Percentiles rank a stretch among this genome's conserved stretches.
phyloP scores from a whole-genome alignment of 1,140 invertebrate genomes.

The Platorchestia sp. region DNA sequence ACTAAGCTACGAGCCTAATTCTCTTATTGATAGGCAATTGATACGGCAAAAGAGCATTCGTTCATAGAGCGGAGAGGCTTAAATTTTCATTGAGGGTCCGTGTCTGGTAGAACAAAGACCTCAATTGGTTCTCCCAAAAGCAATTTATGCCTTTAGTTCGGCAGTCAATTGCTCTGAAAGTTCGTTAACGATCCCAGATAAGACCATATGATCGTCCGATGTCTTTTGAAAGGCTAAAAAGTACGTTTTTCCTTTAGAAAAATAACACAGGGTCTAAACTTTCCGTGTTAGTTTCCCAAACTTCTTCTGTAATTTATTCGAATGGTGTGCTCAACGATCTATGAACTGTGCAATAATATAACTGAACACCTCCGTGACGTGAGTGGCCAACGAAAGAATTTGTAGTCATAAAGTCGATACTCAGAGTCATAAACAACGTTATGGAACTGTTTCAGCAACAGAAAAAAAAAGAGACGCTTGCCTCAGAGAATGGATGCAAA shows the following conservation, averaged over 20 bases:
- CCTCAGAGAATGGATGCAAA: background rate
- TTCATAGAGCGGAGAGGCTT: background rate
- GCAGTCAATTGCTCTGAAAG: background rate
- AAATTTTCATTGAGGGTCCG: background rate
- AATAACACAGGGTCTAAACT: background rate
- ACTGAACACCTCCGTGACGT: background rate
- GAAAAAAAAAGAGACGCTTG: background rate
- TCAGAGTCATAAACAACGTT: background rate
- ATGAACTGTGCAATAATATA: background rate
- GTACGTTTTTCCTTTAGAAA: background rate
- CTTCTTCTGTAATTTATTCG: background rate
- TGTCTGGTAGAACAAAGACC: conserved; percentile 2
- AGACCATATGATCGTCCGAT: background rate
- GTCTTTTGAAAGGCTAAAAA: background rate
- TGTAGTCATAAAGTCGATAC: background rate
- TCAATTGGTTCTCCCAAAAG: conserved; percentile 11
- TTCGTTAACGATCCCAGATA: conserved; percentile 17
- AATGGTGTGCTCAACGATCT: background rate
- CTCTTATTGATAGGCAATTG: background rate
- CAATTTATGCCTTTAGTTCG: background rate
- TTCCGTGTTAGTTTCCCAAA: background rate
- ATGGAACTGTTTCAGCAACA: background rate
- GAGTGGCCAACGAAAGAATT: background rate
- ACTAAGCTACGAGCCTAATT: background rate
- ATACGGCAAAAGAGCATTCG: background rate